A percentile compares a stretch with the other conserved stretches of the same genome.
Evolutionary conservation across 2,888 invertebrate species (phyloP).

Genomic region (Dryadula phaetusa): DNA sequence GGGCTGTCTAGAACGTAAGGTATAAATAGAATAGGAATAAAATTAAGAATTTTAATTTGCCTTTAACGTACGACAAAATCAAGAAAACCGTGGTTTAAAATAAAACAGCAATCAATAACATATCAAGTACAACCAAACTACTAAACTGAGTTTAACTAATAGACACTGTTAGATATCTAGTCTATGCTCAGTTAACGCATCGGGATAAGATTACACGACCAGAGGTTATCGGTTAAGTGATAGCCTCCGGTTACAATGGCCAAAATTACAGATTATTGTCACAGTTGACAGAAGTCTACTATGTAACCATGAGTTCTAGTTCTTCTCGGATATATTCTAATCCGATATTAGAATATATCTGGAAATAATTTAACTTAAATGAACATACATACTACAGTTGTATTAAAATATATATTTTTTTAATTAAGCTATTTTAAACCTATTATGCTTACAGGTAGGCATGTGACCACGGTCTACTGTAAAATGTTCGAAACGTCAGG

Average conservation of each 20-base stretch:
- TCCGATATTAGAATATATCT: too few species aligned
- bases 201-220: constrained; percentile 29
- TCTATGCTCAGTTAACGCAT: constrained; percentile 17
- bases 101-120: not conserved
- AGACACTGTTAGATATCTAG: constrained; percentile 4
- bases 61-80: too few species aligned
- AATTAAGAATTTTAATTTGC: too few species aligned
- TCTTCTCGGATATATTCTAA: not conserved
- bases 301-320: not conserved
- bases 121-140: not conserved
- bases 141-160: not conserved
- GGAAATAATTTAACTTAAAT: too few species aligned
- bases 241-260: constrained; percentile 27
- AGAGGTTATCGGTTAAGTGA: constrained; percentile 28
- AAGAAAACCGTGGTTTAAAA: not conserved
- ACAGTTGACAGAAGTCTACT: not conserved
- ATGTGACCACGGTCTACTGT: too few species aligned
- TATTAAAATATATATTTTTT: too few species aligned
- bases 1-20: too few species aligned
- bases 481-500: too few species aligned
- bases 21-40: too few species aligned
- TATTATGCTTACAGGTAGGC: too few species aligned
- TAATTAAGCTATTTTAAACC: too few species aligned
- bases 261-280: constrained; percentile 32
- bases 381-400: too few species aligned